Conservation (phyloP, 1,140 invertebrate species). For the Eriosoma lanigerum region DNA sequence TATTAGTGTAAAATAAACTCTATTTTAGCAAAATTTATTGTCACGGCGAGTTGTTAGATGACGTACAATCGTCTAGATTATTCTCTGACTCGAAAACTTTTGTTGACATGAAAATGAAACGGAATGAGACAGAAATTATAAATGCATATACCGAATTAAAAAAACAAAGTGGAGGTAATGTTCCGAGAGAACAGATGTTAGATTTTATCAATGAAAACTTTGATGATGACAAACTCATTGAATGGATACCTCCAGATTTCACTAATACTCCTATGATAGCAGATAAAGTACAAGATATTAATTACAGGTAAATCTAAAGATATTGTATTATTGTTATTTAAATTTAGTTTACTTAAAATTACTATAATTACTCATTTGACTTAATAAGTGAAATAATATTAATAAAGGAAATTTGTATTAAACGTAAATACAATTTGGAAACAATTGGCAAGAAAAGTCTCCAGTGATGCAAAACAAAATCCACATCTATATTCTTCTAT, state of each 20-base stretch:
- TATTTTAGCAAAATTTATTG: conserved; percentile 77
- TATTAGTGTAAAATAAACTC: too few relatives aligned
- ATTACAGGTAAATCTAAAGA: too few relatives aligned
- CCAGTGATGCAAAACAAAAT: conserved; percentile 64
- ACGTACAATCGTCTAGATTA: conserved; percentile 75
- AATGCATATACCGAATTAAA: conserved; percentile 51
- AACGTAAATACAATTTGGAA: conserved; percentile 70
- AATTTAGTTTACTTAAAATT: too few relatives aligned
- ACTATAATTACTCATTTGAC: too few relatives aligned
- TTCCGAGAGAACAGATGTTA: conserved; percentile 55
- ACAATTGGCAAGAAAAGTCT: conserved; percentile 69
- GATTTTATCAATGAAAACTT: conserved; percentile 61
- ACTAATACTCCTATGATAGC: not conserved
- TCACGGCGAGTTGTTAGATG: conserved; percentile 74
- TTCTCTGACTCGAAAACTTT: conserved; percentile 87
- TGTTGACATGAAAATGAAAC: conserved; percentile 82
- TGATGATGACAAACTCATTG: conserved; percentile 58
- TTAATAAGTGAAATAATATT: too few relatives aligned
- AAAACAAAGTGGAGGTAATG: conserved; percentile 54
- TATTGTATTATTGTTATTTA: too few relatives aligned
- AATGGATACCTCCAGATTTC: conserved; percentile 45
- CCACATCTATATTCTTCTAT: conserved; percentile 72
- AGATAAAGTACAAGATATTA: too few relatives aligned
- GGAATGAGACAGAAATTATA: conserved; percentile 59
- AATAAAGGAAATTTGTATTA: not conserved